Evolutionary conservation across 2,113 vertebrate species (phyloP).

Genomic region (Oreocharis arfaki): DNA sequence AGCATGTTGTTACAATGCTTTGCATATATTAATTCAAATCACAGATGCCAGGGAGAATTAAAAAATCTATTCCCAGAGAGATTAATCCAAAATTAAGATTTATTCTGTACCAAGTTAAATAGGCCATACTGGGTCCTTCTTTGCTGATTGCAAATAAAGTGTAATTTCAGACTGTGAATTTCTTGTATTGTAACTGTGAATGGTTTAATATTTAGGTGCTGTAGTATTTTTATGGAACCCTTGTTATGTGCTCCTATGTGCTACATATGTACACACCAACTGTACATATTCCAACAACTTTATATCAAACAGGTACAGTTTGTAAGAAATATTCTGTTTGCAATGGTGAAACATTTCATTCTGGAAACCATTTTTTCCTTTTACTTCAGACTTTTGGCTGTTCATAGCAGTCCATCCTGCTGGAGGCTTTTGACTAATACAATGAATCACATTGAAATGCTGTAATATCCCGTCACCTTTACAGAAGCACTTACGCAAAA

Average conservation of each 20-base stretch:
- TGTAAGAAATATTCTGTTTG: neutral
- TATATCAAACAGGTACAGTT: neutral
- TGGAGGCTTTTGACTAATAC: neutral
- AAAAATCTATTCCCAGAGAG: neutral
- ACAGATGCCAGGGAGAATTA: neutral
- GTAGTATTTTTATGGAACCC: neutral
- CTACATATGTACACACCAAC: neutral
- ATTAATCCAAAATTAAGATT: constrained; percentile 13
- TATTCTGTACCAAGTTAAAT: neutral
- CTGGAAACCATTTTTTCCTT: neutral
- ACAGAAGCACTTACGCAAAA: neutral
- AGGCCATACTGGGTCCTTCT: neutral
- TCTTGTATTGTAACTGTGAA: neutral
- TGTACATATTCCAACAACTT: neutral
- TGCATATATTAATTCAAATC: constrained; percentile 19
- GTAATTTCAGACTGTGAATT: neutral
- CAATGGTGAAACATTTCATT: neutral
- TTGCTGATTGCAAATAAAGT: neutral
- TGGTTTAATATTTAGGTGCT: neutral
- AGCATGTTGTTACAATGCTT: neutral
- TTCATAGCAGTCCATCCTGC: neutral
- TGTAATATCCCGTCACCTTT: neutral
- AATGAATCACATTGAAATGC: neutral
- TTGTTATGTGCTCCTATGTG: neutral
- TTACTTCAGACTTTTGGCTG: neutral